Evolutionary conservation across 2,113 vertebrate species (phyloP), one percentile per base, ranked within the genome.

Genomic region (Alces alces): DNA sequence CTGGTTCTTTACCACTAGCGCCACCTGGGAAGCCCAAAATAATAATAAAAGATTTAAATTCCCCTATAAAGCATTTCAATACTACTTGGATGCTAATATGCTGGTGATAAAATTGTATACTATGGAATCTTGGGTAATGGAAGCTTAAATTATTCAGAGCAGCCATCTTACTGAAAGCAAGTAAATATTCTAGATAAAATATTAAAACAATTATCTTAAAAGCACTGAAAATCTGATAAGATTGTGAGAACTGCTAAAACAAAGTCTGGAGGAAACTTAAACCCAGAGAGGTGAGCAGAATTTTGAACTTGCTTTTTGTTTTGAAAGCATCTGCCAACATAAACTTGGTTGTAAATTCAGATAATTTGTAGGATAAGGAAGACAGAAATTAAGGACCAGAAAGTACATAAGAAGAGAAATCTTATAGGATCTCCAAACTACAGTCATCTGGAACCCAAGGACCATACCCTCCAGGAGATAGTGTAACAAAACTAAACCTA

Each of bases 131-230:
- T 17, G 39, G 30, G 27, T 88, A 96, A 96, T 91, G 54, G 89
- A n/a, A 94, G 36, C 28, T 73, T 96, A 84, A 95, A 97, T 97
- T 96, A 97, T 97, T 97, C 61, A 95, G 60, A 95, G 45, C 17
- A 96, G 86, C 23, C 47, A 96, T 83, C 33, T 47, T 93, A 88
- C 60, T 90, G n/a, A 96, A 88, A 97, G 78, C 86, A 97, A 73
- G 36, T 64, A 96, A 98, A 85, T 96, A 94, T 93, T 95, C 86
- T 93, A 25, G 86, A 88, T 85, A 92, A 96, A 97, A 95, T 91
- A 97, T 96, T 91, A 91, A 96, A 80, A 58, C 54, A 96, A 92
- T 86, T 92, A 73, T 80, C 94, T 95, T 94, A 91, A 91, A 95
- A 88, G 58, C 61, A 55, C 21, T 95, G 57, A 93, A 96, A 91